Conservation (phyloP, 2,113 vertebrate genomes). For the Clarias magur region DNA sequence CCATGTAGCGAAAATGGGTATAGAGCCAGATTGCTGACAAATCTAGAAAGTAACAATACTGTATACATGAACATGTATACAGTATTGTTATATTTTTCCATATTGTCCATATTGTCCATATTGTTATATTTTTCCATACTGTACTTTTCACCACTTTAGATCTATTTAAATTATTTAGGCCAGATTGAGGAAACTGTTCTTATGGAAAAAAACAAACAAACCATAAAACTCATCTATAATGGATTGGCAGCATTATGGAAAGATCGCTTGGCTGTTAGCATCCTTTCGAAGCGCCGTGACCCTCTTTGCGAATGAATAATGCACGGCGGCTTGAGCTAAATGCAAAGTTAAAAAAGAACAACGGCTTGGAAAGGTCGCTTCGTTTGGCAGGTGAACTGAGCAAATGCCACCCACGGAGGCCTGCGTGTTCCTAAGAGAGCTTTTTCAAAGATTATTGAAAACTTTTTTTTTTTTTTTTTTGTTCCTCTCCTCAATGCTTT, state of each 20-base stretch:
- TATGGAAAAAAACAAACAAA: not conserved
- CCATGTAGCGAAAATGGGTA: too few relatives aligned
- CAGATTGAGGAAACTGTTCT: not conserved
- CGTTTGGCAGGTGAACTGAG: conserved; percentile 17
- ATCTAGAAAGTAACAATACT: not conserved
- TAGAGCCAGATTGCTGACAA: too few relatives aligned
- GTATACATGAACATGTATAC: not conserved
- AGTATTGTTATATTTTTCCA: too few relatives aligned
- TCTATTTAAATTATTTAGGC: conserved; percentile 27
- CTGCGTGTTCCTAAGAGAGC: not conserved
- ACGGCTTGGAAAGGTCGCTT: conserved; percentile 2
- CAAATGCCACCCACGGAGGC: not conserved
- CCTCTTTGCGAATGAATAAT: conserved; percentile 44
- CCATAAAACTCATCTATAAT: not conserved
- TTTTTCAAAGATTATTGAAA: not conserved
- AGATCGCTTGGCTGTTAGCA: conserved; percentile 1
- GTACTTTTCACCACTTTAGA: not conserved
- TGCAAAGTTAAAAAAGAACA: conserved; percentile 12
- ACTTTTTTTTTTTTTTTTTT: not conserved
- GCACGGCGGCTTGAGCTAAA: conserved; percentile 11
- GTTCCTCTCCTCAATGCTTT: not conserved
- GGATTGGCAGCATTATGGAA: not conserved
- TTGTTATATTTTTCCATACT: too few relatives aligned
- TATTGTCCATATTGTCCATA: too few relatives aligned
- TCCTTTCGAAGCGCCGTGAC: not conserved